These are phyloP conservation scores for Catharus fuscescens DNA, from an alignment of 2,113 vertebrate genomes.

Conservation along the genomic window DNA sequence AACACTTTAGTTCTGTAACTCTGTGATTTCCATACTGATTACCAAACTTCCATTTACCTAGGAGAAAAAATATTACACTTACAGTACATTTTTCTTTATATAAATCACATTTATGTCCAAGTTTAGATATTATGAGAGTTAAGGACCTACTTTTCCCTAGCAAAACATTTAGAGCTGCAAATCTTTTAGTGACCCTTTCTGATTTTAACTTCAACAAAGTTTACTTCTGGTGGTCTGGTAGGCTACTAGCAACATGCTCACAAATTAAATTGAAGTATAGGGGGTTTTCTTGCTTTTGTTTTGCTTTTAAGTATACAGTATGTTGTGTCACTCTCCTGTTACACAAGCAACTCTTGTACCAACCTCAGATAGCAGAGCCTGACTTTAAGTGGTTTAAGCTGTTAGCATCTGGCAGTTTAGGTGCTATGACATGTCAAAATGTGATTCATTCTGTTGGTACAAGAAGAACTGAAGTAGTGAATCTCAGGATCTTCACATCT, in stretches of 20 bases:
- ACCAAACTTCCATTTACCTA: background rate
- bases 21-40: background rate
- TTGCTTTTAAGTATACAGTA: background rate
- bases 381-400: background rate
- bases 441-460: background rate
- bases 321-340: background rate
- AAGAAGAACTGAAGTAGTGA: constrained; percentile 17
- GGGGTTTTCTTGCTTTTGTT: background rate
- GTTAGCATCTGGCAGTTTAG: background rate
- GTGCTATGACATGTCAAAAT: background rate
- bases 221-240: background rate
- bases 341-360: background rate
- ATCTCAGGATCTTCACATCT: background rate
- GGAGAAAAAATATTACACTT: background rate
- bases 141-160: background rate
- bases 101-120: background rate
- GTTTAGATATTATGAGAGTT: background rate
- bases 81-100: background rate
- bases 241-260: background rate
- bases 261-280: background rate
- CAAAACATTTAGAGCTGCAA: background rate
- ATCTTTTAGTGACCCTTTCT: background rate
- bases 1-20: background rate
- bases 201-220: background rate
- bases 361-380: background rate